phyloP scores from a whole-genome alignment of 2,113 vertebrate species.

The Craseonycteris thonglongyai region DNA sequence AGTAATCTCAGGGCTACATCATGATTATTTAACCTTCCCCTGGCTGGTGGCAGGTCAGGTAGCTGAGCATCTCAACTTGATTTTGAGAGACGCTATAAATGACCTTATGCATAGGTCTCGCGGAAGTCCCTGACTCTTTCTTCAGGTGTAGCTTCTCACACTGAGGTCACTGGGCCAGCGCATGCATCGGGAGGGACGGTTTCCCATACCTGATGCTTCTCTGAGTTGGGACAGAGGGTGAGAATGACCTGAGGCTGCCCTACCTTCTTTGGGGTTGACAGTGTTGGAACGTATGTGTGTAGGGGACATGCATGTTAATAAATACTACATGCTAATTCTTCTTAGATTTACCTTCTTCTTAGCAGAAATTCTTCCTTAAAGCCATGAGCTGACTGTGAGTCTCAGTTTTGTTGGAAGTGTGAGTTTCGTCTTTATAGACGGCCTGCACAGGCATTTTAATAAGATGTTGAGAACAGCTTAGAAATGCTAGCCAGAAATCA shows the following conservation, averaged over 20 bases:
- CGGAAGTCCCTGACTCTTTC: not conserved
- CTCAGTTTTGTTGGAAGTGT: not conserved
- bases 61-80: not conserved
- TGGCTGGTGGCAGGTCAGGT: not conserved
- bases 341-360: not conserved
- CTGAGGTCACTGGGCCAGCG: not conserved
- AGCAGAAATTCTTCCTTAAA: not conserved
- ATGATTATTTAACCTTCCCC: slow-evolving; percentile 10
- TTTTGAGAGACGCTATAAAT: not conserved
- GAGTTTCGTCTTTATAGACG: not conserved
- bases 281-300: not conserved
- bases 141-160: not conserved
- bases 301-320: not conserved
- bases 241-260: not conserved
- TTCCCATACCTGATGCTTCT: not conserved
- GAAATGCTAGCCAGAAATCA: not conserved
- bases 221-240: not conserved
- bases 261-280: not conserved
- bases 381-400: not conserved
- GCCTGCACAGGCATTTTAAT: not conserved
- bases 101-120: not conserved
- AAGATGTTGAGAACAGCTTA: not conserved
- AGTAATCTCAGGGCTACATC: not conserved
- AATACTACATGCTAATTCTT: not conserved
- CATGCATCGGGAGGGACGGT: not conserved